Evolutionary conservation across 2,888 invertebrate species (phyloP).

Genomic region (Diaphora mendica): DNA sequence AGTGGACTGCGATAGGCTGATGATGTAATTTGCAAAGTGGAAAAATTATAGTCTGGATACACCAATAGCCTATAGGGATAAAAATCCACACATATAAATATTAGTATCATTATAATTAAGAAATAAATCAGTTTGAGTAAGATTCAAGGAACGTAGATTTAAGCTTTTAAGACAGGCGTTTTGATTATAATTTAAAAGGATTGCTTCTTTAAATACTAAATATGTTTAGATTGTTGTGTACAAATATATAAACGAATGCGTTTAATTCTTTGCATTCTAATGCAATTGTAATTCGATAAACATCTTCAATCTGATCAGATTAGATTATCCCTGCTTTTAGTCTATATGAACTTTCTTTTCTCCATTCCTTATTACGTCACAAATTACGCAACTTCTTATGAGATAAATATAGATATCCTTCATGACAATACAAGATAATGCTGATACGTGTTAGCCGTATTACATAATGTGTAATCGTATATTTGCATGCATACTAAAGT

Average conservation of each 20-base stretch:
- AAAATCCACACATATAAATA: not conserved
- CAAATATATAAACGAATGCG: not conserved
- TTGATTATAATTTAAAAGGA: no score
- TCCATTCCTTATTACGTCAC: not conserved
- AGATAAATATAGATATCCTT: not conserved
- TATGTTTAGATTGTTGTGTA: not conserved
- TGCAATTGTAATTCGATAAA: not conserved
- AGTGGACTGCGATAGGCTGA: no score
- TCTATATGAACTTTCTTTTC: not conserved
- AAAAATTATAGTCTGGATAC: not conserved
- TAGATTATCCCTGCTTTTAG: not conserved
- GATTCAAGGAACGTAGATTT: not conserved
- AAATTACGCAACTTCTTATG: not conserved
- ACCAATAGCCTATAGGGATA: not conserved
- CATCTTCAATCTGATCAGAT: not conserved
- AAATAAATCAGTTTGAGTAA: not conserved
- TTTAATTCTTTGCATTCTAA: not conserved
- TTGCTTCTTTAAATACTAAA: no score
- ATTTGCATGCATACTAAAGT: constrained; percentile 18
- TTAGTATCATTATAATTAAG: not conserved
- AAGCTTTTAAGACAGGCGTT: not conserved
- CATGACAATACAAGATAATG: no score
- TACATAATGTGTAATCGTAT: not conserved
- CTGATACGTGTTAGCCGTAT: not conserved
- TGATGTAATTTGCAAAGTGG: no score